A percentile compares a stretch with the other conserved stretches of the same genome.
Evolutionary conservation across 2,888 invertebrate species (phyloP).

Genomic region (Hypena proboscidalis): DNA sequence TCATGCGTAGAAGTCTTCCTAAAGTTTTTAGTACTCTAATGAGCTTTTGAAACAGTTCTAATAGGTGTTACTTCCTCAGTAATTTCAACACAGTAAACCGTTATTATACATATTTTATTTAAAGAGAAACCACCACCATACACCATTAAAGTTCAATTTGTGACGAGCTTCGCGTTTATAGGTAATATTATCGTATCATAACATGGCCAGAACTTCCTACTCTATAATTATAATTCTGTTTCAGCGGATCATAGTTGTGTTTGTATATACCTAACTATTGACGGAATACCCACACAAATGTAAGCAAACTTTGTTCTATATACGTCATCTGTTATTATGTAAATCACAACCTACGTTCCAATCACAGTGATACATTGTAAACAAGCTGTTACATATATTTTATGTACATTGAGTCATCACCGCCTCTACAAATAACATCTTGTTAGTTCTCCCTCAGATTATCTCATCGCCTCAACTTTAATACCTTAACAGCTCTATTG

Average conservation of each 20-base stretch:
- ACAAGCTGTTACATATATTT: constrained; percentile 27
- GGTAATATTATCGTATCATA: no score
- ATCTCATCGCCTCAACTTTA: constrained; percentile 27
- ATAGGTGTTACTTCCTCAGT: no score
- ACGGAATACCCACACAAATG: constrained; percentile 12
- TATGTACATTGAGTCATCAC: constrained; percentile 27
- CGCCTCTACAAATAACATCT: constrained; percentile 26
- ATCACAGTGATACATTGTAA: constrained; percentile 24
- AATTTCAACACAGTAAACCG: no score
- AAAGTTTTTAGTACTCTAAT: no score
- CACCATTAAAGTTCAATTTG: no score
- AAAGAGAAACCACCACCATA: no score
- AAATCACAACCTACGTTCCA: constrained; percentile 35
- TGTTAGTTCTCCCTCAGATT: constrained; percentile 22
- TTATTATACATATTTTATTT: no score
- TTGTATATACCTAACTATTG: constrained; percentile 1
- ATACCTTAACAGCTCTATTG: constrained; percentile 12
- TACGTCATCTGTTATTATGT: constrained; percentile 32
- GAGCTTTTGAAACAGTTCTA: no score
- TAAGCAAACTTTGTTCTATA: constrained; percentile 21
- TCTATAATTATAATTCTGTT: no score
- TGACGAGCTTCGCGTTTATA: no score
- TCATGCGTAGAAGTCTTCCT: no score
- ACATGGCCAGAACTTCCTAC: no score
- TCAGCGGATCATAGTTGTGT: constrained; percentile 3